Base-by-base conservation (phyloP, 2,888 invertebrate species). In the Sialis lutaria region DNA sequence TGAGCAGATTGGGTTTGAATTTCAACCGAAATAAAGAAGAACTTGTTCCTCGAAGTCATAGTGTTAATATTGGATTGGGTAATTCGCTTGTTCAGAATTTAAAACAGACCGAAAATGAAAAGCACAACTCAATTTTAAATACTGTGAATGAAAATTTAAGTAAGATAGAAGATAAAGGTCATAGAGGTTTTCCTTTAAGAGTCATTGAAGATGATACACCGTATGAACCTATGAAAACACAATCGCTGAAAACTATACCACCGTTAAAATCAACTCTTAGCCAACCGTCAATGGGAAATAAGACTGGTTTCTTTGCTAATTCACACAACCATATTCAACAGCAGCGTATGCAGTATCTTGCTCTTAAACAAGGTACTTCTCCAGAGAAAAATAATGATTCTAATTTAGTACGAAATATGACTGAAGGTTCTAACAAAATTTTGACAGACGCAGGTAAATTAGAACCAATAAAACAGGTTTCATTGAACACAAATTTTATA, bases 301-400 rank as follows among this genome's bases (percentile, higher is more conserved):
- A 65, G 6, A 33, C 64, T 33, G 70, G 72, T 4, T 81, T 76
- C 60, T 82, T 82, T 55, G 79, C 82, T 1, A 78, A 68, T 54
- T 77, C 74, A 46, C 81, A 82, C 57, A 78, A 77, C 54, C 77
- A 81, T 52, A 76, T 83, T 12, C 67, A 78, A 3, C 79, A 81
- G 55, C 79, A 81, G 49, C 67, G 72, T 13, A 54, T 72, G 22
- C 67, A 70, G 50, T 69, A 70, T 41, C 63, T 69, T 41, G 69
- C 70, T 46, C 46, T 71, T 9, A 70, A 70, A 50, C 64, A 66
- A 31, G 64, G 69, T 52, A 69, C 70, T 42, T 31, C 70, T 70
- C 50, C 48, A 70, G 1, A 64, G n/a, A 22, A 22, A 22, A 22
- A 22, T 22, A 37, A 5, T 37, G 47, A 42, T 30, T 33, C 44